Percentiles rank a stretch among this genome's conserved stretches.
These are phyloP conservation scores for Aporophyla nigra DNA, from an alignment of 2,888 invertebrate species.

Conservation along the genomic window DNA sequence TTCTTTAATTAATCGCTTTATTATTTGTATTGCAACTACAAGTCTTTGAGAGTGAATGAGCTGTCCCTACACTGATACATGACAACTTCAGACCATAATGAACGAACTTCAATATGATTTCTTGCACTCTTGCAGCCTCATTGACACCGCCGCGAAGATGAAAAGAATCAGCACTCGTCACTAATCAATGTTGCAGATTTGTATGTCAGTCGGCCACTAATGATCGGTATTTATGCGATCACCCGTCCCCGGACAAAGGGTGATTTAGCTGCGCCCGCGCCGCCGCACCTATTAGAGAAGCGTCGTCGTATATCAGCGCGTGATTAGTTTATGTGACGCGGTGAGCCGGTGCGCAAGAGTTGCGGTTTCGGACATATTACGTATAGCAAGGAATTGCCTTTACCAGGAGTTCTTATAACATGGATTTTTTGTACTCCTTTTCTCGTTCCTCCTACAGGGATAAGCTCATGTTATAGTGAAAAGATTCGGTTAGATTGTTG, in stretches of 20 bases:
- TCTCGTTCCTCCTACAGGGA: too few species aligned
- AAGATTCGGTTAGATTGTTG: too few species aligned
- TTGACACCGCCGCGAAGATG: neutral
- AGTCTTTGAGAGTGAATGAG: too few species aligned
- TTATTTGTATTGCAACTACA: too few species aligned
- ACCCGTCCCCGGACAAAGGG: conserved; percentile 73
- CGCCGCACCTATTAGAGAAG: conserved; percentile 71
- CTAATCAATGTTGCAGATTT: conserved; percentile 52
- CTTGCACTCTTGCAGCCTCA: neutral
- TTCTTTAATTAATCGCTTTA: too few species aligned
- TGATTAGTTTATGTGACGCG: conserved; percentile 83
- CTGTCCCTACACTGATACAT: too few species aligned
- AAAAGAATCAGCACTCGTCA: conserved; percentile 8
- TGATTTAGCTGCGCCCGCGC: conserved; percentile 69
- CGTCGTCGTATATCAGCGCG: conserved; percentile 77
- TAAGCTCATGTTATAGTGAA: too few species aligned
- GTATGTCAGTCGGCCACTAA: conserved; percentile 54
- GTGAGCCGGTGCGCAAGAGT: conserved; percentile 63
- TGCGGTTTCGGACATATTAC: conserved; percentile 62
- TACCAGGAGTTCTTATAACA: too few species aligned
- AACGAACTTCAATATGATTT: neutral
- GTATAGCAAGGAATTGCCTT: conserved; percentile 16
- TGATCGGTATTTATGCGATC: conserved; percentile 63
- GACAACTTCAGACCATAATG: too few species aligned
- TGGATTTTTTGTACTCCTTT: too few species aligned